Conservation (phyloP, 2,113 vertebrate genomes). For the Morone chrysops region DNA sequence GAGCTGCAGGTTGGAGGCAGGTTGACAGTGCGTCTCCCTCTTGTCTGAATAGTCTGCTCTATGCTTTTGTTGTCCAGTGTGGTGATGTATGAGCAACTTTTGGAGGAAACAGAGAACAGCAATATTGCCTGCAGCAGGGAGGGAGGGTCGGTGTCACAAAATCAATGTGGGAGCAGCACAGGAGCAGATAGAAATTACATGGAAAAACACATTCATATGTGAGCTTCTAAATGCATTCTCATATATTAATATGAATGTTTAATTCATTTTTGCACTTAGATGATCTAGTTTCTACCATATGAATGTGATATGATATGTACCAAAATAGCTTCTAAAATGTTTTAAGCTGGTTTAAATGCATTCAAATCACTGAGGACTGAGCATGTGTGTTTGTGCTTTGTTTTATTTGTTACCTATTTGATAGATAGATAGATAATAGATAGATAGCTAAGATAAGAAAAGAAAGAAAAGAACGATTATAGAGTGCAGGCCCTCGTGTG, state of each 20-base stretch:
- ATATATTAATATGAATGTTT: not conserved
- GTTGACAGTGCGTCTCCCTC: not conserved
- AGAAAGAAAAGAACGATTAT: not conserved
- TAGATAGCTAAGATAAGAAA: not conserved
- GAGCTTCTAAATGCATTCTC: not conserved
- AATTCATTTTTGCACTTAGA: not conserved
- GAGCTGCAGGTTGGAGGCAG: not conserved
- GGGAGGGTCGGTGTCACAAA: constrained; percentile 63
- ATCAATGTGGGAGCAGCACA: constrained; percentile 54
- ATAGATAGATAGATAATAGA: no score
- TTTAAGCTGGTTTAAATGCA: not conserved
- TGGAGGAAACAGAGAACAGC: constrained; percentile 47
- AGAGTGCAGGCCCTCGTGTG: not conserved
- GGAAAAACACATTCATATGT: not conserved
- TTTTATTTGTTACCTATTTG: not conserved
- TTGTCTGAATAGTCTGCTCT: not conserved
- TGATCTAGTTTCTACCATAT: no score
- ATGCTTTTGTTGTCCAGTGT: constrained; percentile 21
- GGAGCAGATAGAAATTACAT: constrained; percentile 27
- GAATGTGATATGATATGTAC: not conserved
- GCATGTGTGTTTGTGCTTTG: not conserved
- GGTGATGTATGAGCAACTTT: constrained; percentile 63
- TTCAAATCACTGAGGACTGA: not conserved
- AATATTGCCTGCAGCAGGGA: constrained; percentile 59
- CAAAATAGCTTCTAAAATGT: not conserved